Evolutionary conservation across 2,113 vertebrate genomes (phyloP).

Genomic region (Sinocyclocheilus anshuiensis): DNA sequence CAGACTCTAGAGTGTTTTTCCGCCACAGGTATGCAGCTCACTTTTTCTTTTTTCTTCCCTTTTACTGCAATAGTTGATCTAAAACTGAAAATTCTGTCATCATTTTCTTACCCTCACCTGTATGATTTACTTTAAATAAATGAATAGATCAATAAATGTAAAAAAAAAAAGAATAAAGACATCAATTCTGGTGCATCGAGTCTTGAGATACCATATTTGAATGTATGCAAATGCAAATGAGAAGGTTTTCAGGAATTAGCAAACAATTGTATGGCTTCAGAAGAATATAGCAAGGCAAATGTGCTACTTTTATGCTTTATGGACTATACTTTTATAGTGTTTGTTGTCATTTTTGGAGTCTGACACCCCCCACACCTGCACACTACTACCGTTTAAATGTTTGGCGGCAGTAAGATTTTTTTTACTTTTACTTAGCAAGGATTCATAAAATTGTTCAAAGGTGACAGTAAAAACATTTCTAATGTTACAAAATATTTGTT

Average conservation of each 20-base stretch:
- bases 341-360: background rate
- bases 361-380: background rate
- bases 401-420: background rate
- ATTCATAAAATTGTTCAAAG: background rate
- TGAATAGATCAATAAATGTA: too few species aligned
- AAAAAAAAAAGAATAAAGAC: too few species aligned
- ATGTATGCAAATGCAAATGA: background rate
- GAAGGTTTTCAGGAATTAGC: background rate
- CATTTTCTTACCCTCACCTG: background rate
- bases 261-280: background rate
- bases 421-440: background rate
- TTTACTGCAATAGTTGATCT: background rate
- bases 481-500: background rate
- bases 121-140: background rate
- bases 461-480: background rate
- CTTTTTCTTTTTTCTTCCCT: background rate
- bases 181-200: background rate
- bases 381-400: too few species aligned
- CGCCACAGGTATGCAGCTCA: slow-evolving; percentile 67
- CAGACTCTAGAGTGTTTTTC: slow-evolving; percentile 72
- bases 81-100: background rate
- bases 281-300: background rate
- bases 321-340: too few species aligned
- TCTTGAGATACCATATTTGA: background rate
- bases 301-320: too few species aligned